phyloP scores from a whole-genome alignment of 1,140 invertebrate species.

The Hypothenemus hampei region DNA sequence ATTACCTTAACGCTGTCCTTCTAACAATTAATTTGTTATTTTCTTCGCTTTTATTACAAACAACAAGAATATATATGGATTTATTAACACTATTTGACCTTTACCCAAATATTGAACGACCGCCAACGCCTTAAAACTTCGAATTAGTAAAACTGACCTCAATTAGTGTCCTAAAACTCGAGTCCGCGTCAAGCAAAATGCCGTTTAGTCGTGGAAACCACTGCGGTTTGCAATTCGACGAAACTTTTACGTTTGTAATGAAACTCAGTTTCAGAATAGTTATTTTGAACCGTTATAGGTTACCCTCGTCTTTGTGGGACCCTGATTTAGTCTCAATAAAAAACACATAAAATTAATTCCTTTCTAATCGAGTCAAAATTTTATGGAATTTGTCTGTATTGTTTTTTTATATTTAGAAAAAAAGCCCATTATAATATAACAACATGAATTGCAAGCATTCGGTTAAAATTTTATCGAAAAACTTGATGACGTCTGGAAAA shows the following conservation, averaged over 20 bases:
- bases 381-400: background rate
- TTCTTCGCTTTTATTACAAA: no score
- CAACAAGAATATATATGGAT: no score
- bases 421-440: background rate
- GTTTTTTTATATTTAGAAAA: background rate
- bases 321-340: conserved; percentile 6
- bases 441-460: no score
- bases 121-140: no score
- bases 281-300: conserved; percentile 2
- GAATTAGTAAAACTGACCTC: conserved; percentile 7
- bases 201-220: conserved; percentile 11
- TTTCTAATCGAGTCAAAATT: background rate
- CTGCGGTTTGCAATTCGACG: conserved; percentile 8
- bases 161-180: conserved; percentile 12
- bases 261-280: conserved; percentile 7
- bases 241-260: conserved; percentile 16
- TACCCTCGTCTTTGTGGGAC: background rate
- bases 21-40: no score
- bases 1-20: no score
- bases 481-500: no score
- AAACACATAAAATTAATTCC: background rate
- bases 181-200: conserved; percentile 6
- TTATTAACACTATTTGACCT: no score
- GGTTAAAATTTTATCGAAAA: no score
- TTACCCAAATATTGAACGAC: no score